A percentile compares a stretch with the other conserved stretches of the same genome.
Conservation (phyloP, 2,113 vertebrate species). For the Siphamia tubifer region DNA sequence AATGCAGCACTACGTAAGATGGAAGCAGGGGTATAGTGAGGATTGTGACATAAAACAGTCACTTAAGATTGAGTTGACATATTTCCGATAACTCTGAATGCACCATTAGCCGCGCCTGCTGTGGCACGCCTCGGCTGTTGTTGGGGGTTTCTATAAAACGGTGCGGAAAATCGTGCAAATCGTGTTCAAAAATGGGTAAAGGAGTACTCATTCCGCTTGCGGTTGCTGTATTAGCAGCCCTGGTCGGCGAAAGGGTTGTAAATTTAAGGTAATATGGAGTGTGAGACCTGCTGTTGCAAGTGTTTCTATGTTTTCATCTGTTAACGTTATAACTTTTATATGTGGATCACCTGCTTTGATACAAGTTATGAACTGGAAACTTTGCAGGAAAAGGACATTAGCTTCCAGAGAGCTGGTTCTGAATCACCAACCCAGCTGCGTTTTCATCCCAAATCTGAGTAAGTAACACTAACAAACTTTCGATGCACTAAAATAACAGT, state of each 20-base stretch:
- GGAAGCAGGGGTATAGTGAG: no score
- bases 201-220: conserved; percentile 29
- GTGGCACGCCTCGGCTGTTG: background rate
- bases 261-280: conserved; percentile 58
- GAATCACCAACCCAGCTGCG: conserved; percentile 78
- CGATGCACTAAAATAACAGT: no score
- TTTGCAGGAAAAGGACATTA: conserved; percentile 54
- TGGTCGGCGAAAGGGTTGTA: conserved; percentile 68
- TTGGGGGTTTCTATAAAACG: accelerated
- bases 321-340: background rate
- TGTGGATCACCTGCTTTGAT: background rate
- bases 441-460: conserved; percentile 71
- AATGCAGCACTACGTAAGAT: no score
- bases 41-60: no score
- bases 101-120: background rate
- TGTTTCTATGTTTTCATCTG: background rate
- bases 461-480: background rate
- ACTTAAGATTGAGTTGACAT: background rate
- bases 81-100: conserved; percentile 1
- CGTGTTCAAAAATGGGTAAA: conserved; percentile 66
- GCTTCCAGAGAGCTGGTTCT: conserved; percentile 55
- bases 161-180: accelerated
- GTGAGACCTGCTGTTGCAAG: background rate
- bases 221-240: conserved; percentile 43
- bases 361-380: background rate